Percentiles rank a stretch among this genome's conserved stretches.
These are phyloP conservation scores for Eospalax fontanierii DNA, from an alignment of 2,797 vertebrate species.

Conservation along the genomic window DNA sequence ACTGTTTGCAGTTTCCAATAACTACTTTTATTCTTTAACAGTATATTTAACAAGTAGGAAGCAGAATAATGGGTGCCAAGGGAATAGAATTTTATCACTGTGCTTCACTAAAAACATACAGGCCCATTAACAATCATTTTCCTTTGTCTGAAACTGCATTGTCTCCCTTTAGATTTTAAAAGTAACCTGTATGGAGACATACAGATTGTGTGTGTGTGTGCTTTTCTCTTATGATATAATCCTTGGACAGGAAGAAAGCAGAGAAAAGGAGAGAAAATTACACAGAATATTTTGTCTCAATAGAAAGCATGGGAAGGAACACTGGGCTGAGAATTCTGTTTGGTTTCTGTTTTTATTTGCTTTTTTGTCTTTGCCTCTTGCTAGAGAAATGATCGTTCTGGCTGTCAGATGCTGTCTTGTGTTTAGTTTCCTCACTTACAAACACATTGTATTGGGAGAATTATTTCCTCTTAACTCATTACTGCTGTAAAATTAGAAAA, in stretches of 20 bases:
- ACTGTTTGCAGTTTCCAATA: slow-evolving; percentile 67
- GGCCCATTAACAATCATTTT: slow-evolving; percentile 49
- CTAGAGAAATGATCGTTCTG: not conserved
- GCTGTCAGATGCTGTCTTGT: not conserved
- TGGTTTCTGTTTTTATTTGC: slow-evolving; percentile 3
- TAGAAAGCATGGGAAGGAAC: not conserved
- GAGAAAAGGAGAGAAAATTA: not conserved
- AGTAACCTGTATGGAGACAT: not conserved
- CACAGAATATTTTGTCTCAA: not conserved
- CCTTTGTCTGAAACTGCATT: slow-evolving; percentile 35
- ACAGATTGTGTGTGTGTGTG: not conserved
- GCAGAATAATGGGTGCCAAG: slow-evolving; percentile 46
- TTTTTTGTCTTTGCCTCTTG: not conserved
- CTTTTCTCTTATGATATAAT: slow-evolving; percentile 13
- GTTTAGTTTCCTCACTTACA: slow-evolving; percentile 3
- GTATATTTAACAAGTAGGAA: slow-evolving; percentile 61
- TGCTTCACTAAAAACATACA: slow-evolving; percentile 56
- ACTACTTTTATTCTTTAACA: slow-evolving; percentile 60
- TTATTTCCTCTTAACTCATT: not conserved
- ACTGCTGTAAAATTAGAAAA: not conserved
- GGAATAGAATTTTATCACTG: slow-evolving; percentile 45
- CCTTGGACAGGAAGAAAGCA: slow-evolving; percentile 26
- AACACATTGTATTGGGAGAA: not conserved
- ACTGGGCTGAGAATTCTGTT: not conserved
- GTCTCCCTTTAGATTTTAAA: slow-evolving; percentile 32